Base-by-base conservation (phyloP, 2,797 vertebrate species). In the Lithobates sylvaticus region DNA sequence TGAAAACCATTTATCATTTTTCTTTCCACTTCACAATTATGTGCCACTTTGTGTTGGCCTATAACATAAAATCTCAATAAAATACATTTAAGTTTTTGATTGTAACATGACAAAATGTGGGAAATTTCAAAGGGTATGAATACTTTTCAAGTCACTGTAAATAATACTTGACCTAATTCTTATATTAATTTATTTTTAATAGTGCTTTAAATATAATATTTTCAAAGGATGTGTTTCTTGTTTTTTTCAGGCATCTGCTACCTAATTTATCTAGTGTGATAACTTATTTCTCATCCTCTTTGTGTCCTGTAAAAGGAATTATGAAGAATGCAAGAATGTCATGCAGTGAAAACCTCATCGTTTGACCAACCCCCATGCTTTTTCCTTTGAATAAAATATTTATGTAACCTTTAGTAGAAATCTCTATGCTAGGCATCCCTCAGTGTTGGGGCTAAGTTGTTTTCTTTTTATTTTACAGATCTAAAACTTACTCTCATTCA, bases 321-420 rank as follows among this genome's bases (percentile, higher is more conserved):
- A 72, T 84, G 44, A 71, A 67, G 67, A 70, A 77, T 78, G 50
- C 44, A 54, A 54, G 50, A 54, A 54, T 54, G 50, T 54, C 29
- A 79, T 67, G 67, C 68, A 77, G 72, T 42, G 29, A 86, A 50
- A 76, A 75, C 70, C 32, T 75, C 76, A 64, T 76, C 27, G 71
- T 78, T 65, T 78, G n/a, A 76, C 73, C n/a, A 54, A 77, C 68
- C 85, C 32, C 77, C 67, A 64, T 72, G 65, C 74, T 83, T 81
- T 86, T 86, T 81, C 42, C 78, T 76, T 75, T 70, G 76, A 77
- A 86, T 86, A 65, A 86, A 86, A 82, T 86, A 86, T 86, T 86
- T 82, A 77, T 82, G 85, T 86, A 86, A 86, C 85, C 85, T 86
- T 82, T 86, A 77, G 39, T 82, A 73, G 16, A 73, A 82, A 86